These are phyloP conservation scores for Brachionus manjavacas DNA, from an alignment of 1,140 invertebrate genomes.

Conservation along the genomic window DNA sequence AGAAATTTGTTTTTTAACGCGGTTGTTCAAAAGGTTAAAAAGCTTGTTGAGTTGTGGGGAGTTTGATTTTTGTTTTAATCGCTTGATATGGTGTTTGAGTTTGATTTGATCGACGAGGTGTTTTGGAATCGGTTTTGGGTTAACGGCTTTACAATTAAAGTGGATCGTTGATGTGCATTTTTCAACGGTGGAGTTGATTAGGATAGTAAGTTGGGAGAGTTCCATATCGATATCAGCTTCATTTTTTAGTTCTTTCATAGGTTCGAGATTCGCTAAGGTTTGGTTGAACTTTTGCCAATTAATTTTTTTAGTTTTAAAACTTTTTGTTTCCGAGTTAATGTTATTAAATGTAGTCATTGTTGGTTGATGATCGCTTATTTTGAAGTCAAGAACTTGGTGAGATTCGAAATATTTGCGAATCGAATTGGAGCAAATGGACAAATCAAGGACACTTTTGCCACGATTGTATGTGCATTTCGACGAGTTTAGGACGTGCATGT, in stretches of 20 bases:
- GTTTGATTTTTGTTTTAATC: neutral
- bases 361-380: neutral
- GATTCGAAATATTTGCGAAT: neutral
- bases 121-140: slow-evolving; percentile 10
- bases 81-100: neutral
- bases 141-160: neutral
- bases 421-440: neutral
- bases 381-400: neutral
- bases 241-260: neutral
- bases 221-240: neutral
- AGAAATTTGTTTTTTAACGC: neutral
- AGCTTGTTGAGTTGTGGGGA: neutral
- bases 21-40: neutral
- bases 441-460: neutral
- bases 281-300: neutral
- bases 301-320: neutral
- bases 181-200: neutral
- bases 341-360: neutral
- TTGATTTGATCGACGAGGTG: neutral
- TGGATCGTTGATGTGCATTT: slow-evolving; percentile 15
- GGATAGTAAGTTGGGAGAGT: neutral
- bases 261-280: neutral
- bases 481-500: neutral
- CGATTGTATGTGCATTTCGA: neutral
- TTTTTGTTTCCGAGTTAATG: neutral